These are phyloP conservation scores for Dendrolimus pini DNA, from an alignment of 2,888 invertebrate species.

Conservation along the genomic window DNA sequence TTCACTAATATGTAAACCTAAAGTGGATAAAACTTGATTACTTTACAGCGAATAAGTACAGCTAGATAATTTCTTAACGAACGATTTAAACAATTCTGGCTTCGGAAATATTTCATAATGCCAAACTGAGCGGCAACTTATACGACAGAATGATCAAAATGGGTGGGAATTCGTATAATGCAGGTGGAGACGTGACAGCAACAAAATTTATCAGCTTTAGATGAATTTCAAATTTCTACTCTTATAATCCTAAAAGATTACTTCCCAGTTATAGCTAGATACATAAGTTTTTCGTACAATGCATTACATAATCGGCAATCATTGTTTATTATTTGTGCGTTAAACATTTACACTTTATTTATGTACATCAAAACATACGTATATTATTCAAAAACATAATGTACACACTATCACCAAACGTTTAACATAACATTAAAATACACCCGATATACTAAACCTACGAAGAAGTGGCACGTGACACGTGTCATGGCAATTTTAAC, in stretches of 20 bases:
- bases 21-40: slow-evolving; percentile 20
- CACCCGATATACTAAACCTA: slow-evolving; percentile 46
- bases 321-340: slow-evolving; percentile 71
- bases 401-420: slow-evolving; percentile 61
- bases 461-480: slow-evolving; percentile 27
- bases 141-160: too few relatives aligned
- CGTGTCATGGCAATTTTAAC: too few relatives aligned
- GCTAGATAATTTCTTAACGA: slow-evolving; percentile 31
- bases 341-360: slow-evolving; percentile 75
- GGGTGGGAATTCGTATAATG: too few relatives aligned
- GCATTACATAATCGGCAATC: slow-evolving; percentile 54
- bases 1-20: slow-evolving; percentile 22
- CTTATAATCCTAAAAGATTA: slow-evolving; percentile 55
- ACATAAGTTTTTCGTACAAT: slow-evolving; percentile 58
- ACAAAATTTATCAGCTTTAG: slow-evolving; percentile 27
- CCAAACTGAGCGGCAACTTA: slow-evolving; percentile 12
- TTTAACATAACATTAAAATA: slow-evolving; percentile 54
- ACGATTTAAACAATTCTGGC: slow-evolving; percentile 27
- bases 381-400: slow-evolving; percentile 68
- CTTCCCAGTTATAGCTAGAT: slow-evolving; percentile 66
- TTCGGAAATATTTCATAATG: slow-evolving; percentile 20
- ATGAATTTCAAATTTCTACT: slow-evolving; percentile 45
- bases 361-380: slow-evolving; percentile 75
- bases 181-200: neutral
- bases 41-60: slow-evolving; percentile 29